These are phyloP conservation scores for Pipistrellus pipistrellus DNA, from an alignment of 2,797 vertebrate species.

Conservation along the genomic window DNA sequence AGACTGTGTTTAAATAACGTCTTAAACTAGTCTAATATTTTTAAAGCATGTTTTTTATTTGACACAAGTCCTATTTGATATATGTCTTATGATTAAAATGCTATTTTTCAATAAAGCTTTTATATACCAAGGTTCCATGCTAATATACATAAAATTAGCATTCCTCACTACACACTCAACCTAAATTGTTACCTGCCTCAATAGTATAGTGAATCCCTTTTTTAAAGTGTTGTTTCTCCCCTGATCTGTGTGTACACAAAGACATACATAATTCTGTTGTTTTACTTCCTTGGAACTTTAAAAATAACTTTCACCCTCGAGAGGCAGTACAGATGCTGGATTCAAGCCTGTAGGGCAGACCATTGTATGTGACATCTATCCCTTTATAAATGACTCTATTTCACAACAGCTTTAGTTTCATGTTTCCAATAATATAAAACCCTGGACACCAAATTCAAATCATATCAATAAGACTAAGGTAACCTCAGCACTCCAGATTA, in stretches of 20 bases:
- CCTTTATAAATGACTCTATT: constrained; percentile 38
- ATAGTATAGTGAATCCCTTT: constrained; percentile 24
- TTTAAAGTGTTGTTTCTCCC: constrained; percentile 22
- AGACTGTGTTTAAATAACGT: constrained; percentile 21
- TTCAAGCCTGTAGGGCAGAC: neutral
- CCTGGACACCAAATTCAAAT: neutral
- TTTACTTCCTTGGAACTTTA: constrained; percentile 17
- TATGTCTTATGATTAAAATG: constrained; percentile 36
- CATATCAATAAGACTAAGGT: neutral
- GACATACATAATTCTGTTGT: constrained; percentile 8
- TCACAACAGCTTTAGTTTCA: neutral
- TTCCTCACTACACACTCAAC: neutral
- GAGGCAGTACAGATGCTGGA: neutral
- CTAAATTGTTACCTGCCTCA: constrained; percentile 46
- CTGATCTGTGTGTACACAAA: neutral
- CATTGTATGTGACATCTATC: neutral
- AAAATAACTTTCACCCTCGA: constrained; percentile 27
- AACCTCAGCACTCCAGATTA: neutral
- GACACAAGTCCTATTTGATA: neutral
- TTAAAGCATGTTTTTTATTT: constrained; percentile 58
- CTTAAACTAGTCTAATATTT: constrained; percentile 38
- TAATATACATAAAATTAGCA: constrained; percentile 34
- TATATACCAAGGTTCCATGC: neutral
- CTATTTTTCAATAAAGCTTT: constrained; percentile 35
- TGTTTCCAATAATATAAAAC: neutral